Evolutionary conservation across 2,888 invertebrate genomes (phyloP).

Genomic region (Euzophera pinguis): DNA sequence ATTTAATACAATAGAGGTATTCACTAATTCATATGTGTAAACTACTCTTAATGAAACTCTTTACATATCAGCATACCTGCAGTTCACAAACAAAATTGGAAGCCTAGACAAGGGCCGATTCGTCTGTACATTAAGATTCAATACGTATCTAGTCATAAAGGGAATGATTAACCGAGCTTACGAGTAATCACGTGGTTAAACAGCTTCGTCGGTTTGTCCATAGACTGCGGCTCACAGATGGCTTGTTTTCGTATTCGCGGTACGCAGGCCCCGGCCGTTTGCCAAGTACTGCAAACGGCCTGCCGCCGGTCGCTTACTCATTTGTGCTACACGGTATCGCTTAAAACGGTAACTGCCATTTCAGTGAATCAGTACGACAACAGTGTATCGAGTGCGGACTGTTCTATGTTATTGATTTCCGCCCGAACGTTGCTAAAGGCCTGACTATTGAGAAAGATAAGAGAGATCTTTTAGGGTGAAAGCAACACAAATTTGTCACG

Average conservation of each 20-base stretch:
- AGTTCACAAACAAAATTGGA: constrained; percentile 16
- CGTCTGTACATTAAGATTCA: constrained; percentile 19
- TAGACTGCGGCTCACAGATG: not conserved
- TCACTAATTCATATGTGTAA: no score
- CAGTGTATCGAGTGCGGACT: not conserved
- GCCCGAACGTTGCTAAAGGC: not conserved
- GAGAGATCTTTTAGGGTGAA: no score
- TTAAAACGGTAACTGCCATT: constrained; percentile 5
- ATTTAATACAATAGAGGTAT: no score
- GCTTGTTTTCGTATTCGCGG: not conserved
- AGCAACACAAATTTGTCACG: no score
- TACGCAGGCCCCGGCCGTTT: constrained; percentile 1
- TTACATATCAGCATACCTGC: no score
- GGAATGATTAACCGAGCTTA: constrained; percentile 65
- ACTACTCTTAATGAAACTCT: no score
- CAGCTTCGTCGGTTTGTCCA: constrained; percentile 24
- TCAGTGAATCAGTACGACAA: not conserved
- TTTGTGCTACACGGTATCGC: constrained; percentile 6
- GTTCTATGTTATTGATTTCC: not conserved
- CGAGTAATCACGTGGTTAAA: constrained; percentile 59
- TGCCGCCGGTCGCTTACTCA: constrained; percentile 1
- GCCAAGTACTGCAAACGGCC: constrained; percentile 4
- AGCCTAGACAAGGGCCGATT: not conserved
- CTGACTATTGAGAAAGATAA: not conserved
- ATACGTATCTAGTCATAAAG: constrained; percentile 49